These are phyloP conservation scores for Anolis carolinensis DNA, from an alignment of 2,113 vertebrate genomes.

Conservation along the genomic window DNA sequence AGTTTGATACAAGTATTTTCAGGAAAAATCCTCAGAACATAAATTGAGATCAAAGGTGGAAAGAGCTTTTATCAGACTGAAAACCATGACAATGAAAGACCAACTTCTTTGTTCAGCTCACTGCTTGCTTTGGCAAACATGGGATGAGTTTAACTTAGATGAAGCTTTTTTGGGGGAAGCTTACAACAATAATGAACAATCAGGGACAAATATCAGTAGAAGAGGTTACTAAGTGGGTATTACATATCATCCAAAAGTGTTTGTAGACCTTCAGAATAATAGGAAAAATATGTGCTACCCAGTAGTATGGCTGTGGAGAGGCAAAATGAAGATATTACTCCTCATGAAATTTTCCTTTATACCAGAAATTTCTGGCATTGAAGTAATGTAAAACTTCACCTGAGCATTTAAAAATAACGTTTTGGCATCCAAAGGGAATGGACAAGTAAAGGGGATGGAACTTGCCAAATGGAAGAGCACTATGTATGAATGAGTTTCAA, in stretches of 20 bases:
- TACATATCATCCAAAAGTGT: neutral
- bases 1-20: conserved; percentile 9
- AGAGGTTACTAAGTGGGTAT: neutral
- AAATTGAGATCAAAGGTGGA: conserved; percentile 8
- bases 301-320: too few species aligned
- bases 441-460: too few species aligned
- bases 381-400: too few species aligned
- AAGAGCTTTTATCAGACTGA: conserved; percentile 15
- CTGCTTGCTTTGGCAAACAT: neutral
- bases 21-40: neutral
- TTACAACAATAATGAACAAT: neutral
- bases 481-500: too few species aligned
- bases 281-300: too few species aligned
- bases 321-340: too few species aligned
- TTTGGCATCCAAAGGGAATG: too few species aligned
- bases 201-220: neutral
- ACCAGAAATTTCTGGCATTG: too few species aligned
- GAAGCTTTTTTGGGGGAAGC: neutral
- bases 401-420: too few species aligned
- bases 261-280: neutral
- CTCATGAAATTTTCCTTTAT: too few species aligned
- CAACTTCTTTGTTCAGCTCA: neutral
- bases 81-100: conserved; percentile 25
- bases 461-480: too few species aligned
- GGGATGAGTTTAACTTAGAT: neutral